phyloP scores from a whole-genome alignment of 2,888 invertebrate species.

The Biston stratarius region DNA sequence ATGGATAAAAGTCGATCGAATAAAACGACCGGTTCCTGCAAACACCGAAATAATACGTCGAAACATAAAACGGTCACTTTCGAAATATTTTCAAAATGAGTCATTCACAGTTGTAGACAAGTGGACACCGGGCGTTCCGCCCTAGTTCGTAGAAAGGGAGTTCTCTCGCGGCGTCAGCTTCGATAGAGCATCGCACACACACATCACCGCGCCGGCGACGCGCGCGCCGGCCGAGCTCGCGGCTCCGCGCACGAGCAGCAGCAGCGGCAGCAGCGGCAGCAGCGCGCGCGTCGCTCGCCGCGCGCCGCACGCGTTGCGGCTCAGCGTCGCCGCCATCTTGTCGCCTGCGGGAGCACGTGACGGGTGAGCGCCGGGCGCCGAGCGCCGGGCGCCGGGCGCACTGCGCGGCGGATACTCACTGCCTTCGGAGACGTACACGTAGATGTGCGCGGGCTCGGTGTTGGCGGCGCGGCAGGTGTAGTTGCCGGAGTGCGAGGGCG shows the following conservation, averaged over 20 bases:
- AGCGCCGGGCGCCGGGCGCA: background rate
- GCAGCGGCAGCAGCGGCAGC: slow-evolving; percentile 13
- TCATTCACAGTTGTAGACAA: background rate
- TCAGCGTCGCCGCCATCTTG: slow-evolving; percentile 95
- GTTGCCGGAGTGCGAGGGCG: slow-evolving; percentile 95
- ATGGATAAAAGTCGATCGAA: slow-evolving; percentile 25
- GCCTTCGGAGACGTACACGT: slow-evolving; percentile 97
- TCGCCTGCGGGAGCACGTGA: slow-evolving; percentile 87
- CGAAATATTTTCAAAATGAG: background rate
- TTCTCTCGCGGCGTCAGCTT: background rate
- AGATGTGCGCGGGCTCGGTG: slow-evolving; percentile 95
- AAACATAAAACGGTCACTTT: background rate
- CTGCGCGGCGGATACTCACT: slow-evolving; percentile 67
- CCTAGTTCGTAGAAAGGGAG: background rate
- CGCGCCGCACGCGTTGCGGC: slow-evolving; percentile 85
- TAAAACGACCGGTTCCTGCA: slow-evolving; percentile 25
- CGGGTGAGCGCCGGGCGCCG: background rate
- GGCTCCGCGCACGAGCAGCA: slow-evolving; percentile 38
- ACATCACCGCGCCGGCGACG: too few species aligned
- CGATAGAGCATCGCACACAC: too few species aligned
- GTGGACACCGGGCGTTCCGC: background rate
- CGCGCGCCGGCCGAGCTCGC: too few species aligned
- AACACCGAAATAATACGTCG: slow-evolving; percentile 17
- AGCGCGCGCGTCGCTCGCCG: slow-evolving; percentile 28
- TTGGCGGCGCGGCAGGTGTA: slow-evolving; percentile 96